A percentile compares a stretch with the other conserved stretches of the same genome.
Evolutionary conservation across 1,140 invertebrate genomes (phyloP).

Genomic region (Psilanteris sp.): DNA sequence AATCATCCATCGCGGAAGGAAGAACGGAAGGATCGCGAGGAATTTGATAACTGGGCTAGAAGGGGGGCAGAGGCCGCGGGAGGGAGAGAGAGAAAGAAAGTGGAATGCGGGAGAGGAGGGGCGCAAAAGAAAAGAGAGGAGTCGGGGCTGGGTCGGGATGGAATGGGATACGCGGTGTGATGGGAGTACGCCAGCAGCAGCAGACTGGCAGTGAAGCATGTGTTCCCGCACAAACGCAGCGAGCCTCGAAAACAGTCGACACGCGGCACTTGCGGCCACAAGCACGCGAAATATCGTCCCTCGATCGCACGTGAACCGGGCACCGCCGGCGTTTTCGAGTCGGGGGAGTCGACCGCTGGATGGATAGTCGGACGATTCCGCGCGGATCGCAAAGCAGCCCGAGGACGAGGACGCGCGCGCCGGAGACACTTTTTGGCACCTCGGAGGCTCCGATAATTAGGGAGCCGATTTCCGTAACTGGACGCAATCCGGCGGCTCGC

Average conservation of each 20-base stretch:
- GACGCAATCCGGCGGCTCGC: too few species aligned
- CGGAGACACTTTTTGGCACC: too few species aligned
- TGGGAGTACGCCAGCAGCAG: conserved; percentile 43
- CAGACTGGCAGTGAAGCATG: conserved; percentile 42
- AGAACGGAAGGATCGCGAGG: conserved; percentile 39
- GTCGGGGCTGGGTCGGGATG: conserved; percentile 40
- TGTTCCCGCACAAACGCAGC: conserved; percentile 33
- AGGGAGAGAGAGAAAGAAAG: background rate
- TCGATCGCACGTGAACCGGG: conserved; percentile 28
- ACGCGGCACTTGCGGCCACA: conserved; percentile 42
- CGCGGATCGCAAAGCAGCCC: too few species aligned
- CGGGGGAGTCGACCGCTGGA: too few species aligned
- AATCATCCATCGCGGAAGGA: conserved; percentile 41
- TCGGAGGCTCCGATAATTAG: too few species aligned
- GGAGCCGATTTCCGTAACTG: too few species aligned
- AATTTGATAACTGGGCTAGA: conserved; percentile 36
- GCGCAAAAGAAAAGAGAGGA: conserved; percentile 28
- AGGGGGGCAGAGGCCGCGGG: background rate
- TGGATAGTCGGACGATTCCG: background rate
- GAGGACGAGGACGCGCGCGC: too few species aligned
- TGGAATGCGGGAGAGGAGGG: conserved; percentile 17
- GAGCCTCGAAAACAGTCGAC: conserved; percentile 55
- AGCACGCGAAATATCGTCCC: conserved; percentile 28
- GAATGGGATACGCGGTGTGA: conserved; percentile 44
- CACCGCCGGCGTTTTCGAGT: too few species aligned